Base-by-base conservation (phyloP, 2,113 vertebrate genomes). In the Pimephales promelas region DNA sequence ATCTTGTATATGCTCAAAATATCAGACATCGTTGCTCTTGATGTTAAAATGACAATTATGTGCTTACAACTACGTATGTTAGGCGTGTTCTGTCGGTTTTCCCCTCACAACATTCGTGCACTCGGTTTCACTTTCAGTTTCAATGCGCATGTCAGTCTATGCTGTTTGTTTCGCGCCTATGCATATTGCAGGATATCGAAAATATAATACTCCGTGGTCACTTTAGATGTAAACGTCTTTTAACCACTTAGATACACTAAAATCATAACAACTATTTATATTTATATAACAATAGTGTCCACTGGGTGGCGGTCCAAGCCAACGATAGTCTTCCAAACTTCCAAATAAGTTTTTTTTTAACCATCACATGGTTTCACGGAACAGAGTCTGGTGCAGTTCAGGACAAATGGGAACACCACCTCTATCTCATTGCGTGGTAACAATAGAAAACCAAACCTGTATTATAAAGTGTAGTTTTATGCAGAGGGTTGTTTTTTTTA, bases 1-100 rank as follows among this genome's bases (percentile, higher is more conserved):
- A 93, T 83, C 83, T 87, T 90, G 0, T 1, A 92, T 57, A 91
- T 82, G 0, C 87, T 85, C n/a, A 86, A 90, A 36, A 91, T 0
- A 0, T 88, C 1, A 0, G 81, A 86, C 92, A 92, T 92, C 56
- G 5, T 81, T 73, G 14, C 26, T 52, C 0, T 2, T 7, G n/a
- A 40, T 4, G 22, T n/a, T 64, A 3, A 75, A 2, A 34, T 59
- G 1, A n/a, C n/a, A n/a, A n/a, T n/a, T n/a, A n/a, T n/a, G n/a
- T n/a, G n/a, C n/a, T n/a, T n/a, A n/a, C n/a, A n/a, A n/a, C n/a
- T n/a, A n/a, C n/a, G n/a, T n/a, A 43, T 43, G 16, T 56, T 75
- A 5, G 26, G 28, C 9, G 47, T 34, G 28, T 11, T 2, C 18
- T 22, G 10, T 56, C 26, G 61, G 47, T 11, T n/a, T 78, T 83